phyloP scores from a whole-genome alignment of 1,140 invertebrate genomes.

The Spodoptera litura region DNA sequence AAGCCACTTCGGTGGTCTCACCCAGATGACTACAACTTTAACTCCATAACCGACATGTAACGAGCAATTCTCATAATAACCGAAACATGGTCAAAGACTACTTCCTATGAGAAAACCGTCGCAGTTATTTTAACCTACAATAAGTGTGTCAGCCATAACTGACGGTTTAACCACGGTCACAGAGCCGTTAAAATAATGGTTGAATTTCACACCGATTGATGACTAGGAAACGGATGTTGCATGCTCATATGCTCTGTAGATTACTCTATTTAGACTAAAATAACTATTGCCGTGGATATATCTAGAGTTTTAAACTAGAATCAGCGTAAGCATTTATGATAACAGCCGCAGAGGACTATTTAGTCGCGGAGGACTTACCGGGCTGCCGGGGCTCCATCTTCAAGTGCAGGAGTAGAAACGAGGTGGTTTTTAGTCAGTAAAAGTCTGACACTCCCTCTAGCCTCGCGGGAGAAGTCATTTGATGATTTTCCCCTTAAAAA shows the following conservation, averaged over 20 bases:
- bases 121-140: slow-evolving; percentile 17
- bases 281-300: too few relatives aligned
- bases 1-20: slow-evolving; percentile 19
- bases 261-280: too few relatives aligned
- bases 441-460: too few relatives aligned
- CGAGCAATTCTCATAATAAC: slow-evolving; percentile 5
- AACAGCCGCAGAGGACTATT: too few relatives aligned
- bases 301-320: too few relatives aligned
- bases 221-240: slow-evolving; percentile 23
- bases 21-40: background rate
- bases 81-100: slow-evolving; percentile 13
- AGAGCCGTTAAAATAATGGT: background rate
- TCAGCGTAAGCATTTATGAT: too few relatives aligned
- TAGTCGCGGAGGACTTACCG: too few relatives aligned
- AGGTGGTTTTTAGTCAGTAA: too few relatives aligned
- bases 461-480: too few relatives aligned
- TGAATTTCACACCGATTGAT: slow-evolving; percentile 32
- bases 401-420: too few relatives aligned
- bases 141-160: slow-evolving; percentile 23
- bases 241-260: background rate
- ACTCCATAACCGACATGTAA: slow-evolving; percentile 5
- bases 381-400: too few relatives aligned
- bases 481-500: too few relatives aligned
- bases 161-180: background rate
- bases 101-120: background rate